phyloP scores from a whole-genome alignment of 1,140 invertebrate genomes.

The Calephelis virginiensis region DNA sequence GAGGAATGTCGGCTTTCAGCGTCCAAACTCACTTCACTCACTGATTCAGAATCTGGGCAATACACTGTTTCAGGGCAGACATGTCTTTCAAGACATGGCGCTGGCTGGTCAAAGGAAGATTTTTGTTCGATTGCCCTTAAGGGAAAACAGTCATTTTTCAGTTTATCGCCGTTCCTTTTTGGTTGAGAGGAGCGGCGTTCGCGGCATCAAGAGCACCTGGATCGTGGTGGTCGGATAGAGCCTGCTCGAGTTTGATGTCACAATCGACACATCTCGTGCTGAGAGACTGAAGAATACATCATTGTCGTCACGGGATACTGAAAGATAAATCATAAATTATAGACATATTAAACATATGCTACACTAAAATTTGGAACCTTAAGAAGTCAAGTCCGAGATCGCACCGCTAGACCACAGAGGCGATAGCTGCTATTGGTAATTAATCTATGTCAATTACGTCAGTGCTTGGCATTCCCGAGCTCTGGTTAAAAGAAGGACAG shows the following conservation, averaged over 20 bases:
- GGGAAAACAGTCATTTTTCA: slow-evolving; percentile 43
- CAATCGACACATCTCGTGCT: slow-evolving; percentile 76
- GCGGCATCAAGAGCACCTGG: slow-evolving; percentile 63
- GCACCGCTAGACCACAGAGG: too few species aligned
- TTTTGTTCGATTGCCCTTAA: slow-evolving; percentile 47
- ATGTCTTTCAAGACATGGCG: slow-evolving; percentile 55
- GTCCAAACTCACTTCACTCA: slow-evolving; percentile 66
- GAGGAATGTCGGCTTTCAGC: slow-evolving; percentile 64
- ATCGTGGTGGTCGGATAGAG: slow-evolving; percentile 46
- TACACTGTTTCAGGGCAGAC: slow-evolving; percentile 45
- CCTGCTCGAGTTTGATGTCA: slow-evolving; percentile 73
- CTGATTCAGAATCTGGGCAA: slow-evolving; percentile 61
- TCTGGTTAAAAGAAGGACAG: too few species aligned
- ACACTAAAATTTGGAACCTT: too few species aligned
- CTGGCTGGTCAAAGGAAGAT: slow-evolving; percentile 48
- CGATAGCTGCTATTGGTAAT: too few species aligned
- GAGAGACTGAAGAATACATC: slow-evolving; percentile 75
- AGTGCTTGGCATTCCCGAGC: too few species aligned
- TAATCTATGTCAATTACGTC: too few species aligned
- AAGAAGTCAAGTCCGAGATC: too few species aligned
- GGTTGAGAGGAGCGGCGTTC: slow-evolving; percentile 46
- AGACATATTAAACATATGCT: neutral
- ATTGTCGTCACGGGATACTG: slow-evolving; percentile 76
- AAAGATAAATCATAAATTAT: slow-evolving; percentile 29
- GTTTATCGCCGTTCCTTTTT: slow-evolving; percentile 44